These are phyloP conservation scores for Trichonephila inaurata DNA, from an alignment of 1,140 invertebrate genomes.

Conservation along the genomic window DNA sequence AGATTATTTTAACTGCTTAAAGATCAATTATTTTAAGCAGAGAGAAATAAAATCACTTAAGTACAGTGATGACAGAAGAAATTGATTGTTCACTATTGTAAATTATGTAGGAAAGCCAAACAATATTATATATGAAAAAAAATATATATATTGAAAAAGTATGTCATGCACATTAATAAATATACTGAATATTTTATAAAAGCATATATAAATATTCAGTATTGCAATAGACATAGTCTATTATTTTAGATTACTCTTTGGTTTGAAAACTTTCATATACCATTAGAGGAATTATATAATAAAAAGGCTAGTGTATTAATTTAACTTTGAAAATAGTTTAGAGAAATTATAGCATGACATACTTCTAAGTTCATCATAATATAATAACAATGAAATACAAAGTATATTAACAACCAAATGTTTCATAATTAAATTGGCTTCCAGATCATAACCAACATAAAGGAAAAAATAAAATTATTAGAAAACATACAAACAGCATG, in stretches of 20 bases:
- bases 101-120: slow-evolving; percentile 30
- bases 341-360: slow-evolving; percentile 25
- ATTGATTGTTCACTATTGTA: slow-evolving; percentile 24
- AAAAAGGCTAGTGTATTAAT: neutral
- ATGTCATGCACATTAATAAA: slow-evolving; percentile 15
- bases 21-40: slow-evolving; percentile 26
- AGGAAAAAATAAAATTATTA: slow-evolving; percentile 2
- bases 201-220: neutral
- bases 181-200: neutral
- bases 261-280: neutral
- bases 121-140: slow-evolving; percentile 7
- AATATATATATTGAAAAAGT: neutral
- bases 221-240: neutral
- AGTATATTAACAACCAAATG: slow-evolving; percentile 69
- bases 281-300: neutral
- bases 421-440: slow-evolving; percentile 44
- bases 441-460: slow-evolving; percentile 12
- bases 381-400: slow-evolving; percentile 72
- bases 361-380: slow-evolving; percentile 28
- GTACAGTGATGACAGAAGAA: slow-evolving; percentile 62
- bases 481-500: slow-evolving; percentile 36
- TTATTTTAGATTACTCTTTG: neutral
- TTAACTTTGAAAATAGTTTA: neutral
- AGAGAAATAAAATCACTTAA: slow-evolving; percentile 69
- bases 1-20: slow-evolving; percentile 60